Conservation (phyloP, 2,797 vertebrate species). For the Adelosebastes latens region DNA sequence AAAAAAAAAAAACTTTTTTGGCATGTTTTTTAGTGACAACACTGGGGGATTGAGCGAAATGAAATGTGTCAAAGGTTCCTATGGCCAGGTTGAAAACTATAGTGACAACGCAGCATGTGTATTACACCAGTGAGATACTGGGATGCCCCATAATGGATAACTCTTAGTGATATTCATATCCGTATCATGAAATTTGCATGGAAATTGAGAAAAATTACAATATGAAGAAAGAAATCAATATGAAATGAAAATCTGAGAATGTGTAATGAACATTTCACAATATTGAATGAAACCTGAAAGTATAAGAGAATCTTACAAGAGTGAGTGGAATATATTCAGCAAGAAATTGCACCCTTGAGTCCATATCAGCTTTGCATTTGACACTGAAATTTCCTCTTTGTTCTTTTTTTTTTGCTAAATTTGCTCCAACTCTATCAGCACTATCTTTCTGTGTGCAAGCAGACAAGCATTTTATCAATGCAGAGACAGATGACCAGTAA, state of each 20-base stretch:
- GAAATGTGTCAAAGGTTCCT: not conserved
- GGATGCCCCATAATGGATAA: not conserved
- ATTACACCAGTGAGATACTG: not conserved
- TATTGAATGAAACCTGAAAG: not conserved
- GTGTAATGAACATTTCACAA: not conserved
- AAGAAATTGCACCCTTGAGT: not conserved
- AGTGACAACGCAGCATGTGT: rapidly evolving
- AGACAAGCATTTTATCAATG: not conserved
- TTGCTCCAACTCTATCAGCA: not conserved
- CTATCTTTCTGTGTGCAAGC: not conserved
- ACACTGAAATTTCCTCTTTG: not conserved
- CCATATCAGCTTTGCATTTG: not conserved
- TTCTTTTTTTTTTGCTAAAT: not conserved
- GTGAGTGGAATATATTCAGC: not conserved
- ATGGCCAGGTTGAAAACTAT: not conserved
- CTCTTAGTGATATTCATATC: not conserved
- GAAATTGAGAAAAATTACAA: not conserved
- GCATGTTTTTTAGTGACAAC: not conserved
- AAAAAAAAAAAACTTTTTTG: not conserved
- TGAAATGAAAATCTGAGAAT: not conserved
- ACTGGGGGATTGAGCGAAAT: not conserved
- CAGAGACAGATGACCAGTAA: not conserved
- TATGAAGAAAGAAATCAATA: no score
- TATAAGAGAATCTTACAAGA: not conserved
- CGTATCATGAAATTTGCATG: not conserved